Conservation (phyloP, 1,140 invertebrate species). For the Cotesia vestalis region DNA sequence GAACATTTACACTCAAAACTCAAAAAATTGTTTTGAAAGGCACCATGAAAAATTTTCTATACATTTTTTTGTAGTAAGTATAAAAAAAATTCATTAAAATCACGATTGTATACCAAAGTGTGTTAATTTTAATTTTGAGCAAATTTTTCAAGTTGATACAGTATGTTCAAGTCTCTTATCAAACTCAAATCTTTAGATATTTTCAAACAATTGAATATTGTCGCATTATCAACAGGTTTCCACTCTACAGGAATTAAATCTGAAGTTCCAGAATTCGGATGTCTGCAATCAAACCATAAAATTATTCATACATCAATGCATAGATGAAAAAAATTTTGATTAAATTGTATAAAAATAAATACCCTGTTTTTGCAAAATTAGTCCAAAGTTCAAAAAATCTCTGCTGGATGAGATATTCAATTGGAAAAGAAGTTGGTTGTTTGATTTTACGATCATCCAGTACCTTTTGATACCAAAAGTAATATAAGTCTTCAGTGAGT, state of each 20-base stretch:
- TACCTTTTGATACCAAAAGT: constrained; percentile 43
- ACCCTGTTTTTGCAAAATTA: constrained; percentile 59
- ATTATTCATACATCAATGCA: too few species aligned
- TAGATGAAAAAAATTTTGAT: neutral
- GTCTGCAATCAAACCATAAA: neutral
- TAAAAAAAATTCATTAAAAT: too few species aligned
- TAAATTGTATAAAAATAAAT: constrained; percentile 4
- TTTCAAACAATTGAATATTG: constrained; percentile 36
- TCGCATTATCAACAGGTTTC: constrained; percentile 46
- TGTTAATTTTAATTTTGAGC: constrained; percentile 24
- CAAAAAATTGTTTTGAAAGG: too few species aligned
- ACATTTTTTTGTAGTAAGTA: too few species aligned
- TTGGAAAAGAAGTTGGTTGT: neutral
- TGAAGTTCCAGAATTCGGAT: constrained; percentile 24
- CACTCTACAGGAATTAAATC: constrained; percentile 51
- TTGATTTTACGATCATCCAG: neutral
- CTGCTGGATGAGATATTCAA: constrained; percentile 40
- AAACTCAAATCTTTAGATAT: constrained; percentile 39
- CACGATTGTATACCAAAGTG: too few species aligned
- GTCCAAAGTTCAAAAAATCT: constrained; percentile 56
- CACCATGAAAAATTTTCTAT: too few species aligned
- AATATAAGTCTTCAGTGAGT: constrained; percentile 52
- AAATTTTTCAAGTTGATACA: constrained; percentile 20
- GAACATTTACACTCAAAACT: too few species aligned
- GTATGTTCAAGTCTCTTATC: constrained; percentile 27